phyloP scores from a whole-genome alignment of 1,140 invertebrate species.

The Cheumatopsyche charites region DNA sequence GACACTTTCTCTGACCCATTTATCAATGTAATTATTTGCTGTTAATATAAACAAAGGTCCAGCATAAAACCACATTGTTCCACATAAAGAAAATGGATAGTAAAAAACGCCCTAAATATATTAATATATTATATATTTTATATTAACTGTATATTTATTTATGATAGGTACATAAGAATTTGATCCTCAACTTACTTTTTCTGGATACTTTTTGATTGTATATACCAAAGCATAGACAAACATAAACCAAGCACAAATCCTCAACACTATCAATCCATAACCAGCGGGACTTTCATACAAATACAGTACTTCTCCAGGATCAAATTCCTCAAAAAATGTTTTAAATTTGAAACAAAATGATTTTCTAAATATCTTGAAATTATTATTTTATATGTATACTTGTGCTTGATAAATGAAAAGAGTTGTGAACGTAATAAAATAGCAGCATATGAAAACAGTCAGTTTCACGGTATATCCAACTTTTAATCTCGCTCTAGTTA shows the following conservation, averaged over 20 bases:
- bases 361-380: background rate
- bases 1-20: slow-evolving; percentile 90
- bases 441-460: slow-evolving; percentile 80
- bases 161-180: background rate
- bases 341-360: background rate
- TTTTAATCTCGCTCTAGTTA: slow-evolving; percentile 81
- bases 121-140: too few relatives aligned
- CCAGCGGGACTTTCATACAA: slow-evolving; percentile 89
- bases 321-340: slow-evolving; percentile 71
- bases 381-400: slow-evolving; percentile 56
- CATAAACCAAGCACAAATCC: slow-evolving; percentile 81
- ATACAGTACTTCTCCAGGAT: slow-evolving; percentile 87
- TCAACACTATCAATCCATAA: slow-evolving; percentile 79
- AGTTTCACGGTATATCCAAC: slow-evolving; percentile 73
- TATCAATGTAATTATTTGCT: slow-evolving; percentile 82
- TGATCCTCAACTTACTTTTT: slow-evolving; percentile 65
- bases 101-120: slow-evolving; percentile 72
- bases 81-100: slow-evolving; percentile 79
- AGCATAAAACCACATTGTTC: slow-evolving; percentile 82
- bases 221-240: slow-evolving; percentile 83
- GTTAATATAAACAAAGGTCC: slow-evolving; percentile 80
- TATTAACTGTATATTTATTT: slow-evolving; percentile 11
- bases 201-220: slow-evolving; percentile 82
- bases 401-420: slow-evolving; percentile 81
- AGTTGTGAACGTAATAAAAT: slow-evolving; percentile 70